A percentile compares a stretch with the other conserved stretches of the same genome.
phyloP scores from a whole-genome alignment of 2,888 invertebrate species.

The Scaptodrosophila latifasciaeformis region DNA sequence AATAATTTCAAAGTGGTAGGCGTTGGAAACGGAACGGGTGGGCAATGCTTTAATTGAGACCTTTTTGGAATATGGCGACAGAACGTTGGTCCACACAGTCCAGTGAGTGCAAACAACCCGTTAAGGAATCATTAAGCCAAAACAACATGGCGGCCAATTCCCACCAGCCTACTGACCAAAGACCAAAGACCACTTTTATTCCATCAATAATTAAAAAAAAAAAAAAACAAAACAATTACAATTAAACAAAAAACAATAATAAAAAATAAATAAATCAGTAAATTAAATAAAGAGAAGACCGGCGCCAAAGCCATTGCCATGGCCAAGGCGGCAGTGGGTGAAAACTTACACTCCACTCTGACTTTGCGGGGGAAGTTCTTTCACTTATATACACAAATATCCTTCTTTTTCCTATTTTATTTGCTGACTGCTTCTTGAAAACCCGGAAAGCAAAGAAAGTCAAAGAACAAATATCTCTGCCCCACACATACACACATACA shows the following conservation, averaged over 20 bases:
- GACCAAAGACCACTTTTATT: too few species aligned
- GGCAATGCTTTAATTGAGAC: slow-evolving; percentile 64
- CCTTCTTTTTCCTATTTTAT: too few species aligned
- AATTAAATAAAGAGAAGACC: too few species aligned
- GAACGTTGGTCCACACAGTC: too few species aligned
- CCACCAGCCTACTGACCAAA: too few species aligned
- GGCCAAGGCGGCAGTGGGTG: slow-evolving; percentile 45
- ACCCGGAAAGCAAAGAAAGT: slow-evolving; percentile 63
- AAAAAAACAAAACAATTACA: too few species aligned
- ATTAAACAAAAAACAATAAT: too few species aligned
- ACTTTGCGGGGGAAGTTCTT: background rate
- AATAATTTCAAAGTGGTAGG: slow-evolving; percentile 50
- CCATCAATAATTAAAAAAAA: too few species aligned
- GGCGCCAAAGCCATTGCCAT: slow-evolving; percentile 44
- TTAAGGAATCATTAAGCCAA: background rate
- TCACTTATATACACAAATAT: background rate
- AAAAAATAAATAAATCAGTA: too few species aligned
- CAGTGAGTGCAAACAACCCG: too few species aligned
- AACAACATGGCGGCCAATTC: background rate
- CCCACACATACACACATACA: slow-evolving; percentile 11
- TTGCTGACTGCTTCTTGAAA: too few species aligned
- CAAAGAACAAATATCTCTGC: slow-evolving; percentile 63
- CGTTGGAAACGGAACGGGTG: slow-evolving; percentile 16
- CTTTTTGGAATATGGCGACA: slow-evolving; percentile 2
- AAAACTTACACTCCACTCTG: too few species aligned